Evolutionary conservation across 2,888 invertebrate species (phyloP).

Genomic region (Drosophila niveifrons): DNA sequence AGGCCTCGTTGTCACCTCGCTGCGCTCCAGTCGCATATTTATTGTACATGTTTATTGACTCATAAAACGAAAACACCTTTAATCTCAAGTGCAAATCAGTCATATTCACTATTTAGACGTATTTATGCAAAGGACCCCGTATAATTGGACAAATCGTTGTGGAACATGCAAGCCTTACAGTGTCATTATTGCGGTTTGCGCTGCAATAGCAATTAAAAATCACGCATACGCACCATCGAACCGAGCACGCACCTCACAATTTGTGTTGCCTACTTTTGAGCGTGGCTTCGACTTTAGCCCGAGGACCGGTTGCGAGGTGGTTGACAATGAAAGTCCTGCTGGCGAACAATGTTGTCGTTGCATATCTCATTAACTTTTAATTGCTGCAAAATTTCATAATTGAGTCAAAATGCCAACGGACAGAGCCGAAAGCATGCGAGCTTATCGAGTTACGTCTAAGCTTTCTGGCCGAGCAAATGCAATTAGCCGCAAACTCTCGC

Average conservation of each 20-base stretch:
- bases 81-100: constrained; percentile 71
- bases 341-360: constrained; percentile 22
- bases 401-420: constrained; percentile 52
- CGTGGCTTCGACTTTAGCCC: not conserved
- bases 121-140: constrained; percentile 60
- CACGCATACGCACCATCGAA: constrained; percentile 54
- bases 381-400: constrained; percentile 64
- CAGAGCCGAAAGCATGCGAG: constrained; percentile 35
- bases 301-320: constrained; percentile 3
- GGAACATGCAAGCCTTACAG: constrained; percentile 62
- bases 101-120: constrained; percentile 59
- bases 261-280: constrained; percentile 25
- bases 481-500: constrained; percentile 55
- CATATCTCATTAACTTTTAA: constrained; percentile 66
- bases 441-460: constrained; percentile 64
- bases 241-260: constrained; percentile 14
- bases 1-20: not conserved
- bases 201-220: constrained; percentile 54
- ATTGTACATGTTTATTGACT: constrained; percentile 59
- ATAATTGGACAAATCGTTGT: constrained; percentile 77
- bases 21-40: constrained; percentile 37
- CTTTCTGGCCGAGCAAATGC: constrained; percentile 63
- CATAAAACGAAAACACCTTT: constrained; percentile 57
- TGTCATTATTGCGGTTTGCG: constrained; percentile 29
- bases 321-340: constrained; percentile 17